Percentiles rank a stretch among this genome's conserved stretches.
Evolutionary conservation across 2,113 vertebrate genomes (phyloP).

Genomic region (Gorsachius goisagi): DNA sequence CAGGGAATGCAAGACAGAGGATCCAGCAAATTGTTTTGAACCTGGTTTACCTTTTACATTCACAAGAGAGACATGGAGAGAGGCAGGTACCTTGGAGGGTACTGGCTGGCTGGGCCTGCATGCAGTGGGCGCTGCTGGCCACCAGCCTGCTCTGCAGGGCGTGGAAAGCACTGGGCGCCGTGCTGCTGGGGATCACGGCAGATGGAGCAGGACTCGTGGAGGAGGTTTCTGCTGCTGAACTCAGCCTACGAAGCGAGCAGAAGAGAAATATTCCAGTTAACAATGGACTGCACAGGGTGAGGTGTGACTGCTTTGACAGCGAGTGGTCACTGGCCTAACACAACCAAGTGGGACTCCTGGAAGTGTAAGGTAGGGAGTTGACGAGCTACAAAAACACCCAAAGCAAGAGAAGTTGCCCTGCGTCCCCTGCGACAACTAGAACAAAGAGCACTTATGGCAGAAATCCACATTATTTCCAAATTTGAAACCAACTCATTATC

Average conservation of each 20-base stretch:
- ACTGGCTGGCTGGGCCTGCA: constrained; percentile 75
- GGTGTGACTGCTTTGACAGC: rapidly evolving
- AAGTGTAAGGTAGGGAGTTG: rapidly evolving
- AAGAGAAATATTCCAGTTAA: background rate
- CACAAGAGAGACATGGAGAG: background rate
- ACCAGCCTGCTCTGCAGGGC: constrained; percentile 85
- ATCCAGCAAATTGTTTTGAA: rapidly evolving
- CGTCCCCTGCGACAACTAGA: background rate
- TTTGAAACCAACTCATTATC: background rate
- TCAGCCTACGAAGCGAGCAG: constrained; percentile 29
- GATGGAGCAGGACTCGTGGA: constrained; percentile 40
- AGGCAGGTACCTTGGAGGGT: constrained; percentile 83
- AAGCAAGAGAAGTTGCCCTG: background rate
- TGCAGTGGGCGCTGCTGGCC: constrained; percentile 70
- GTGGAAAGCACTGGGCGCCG: constrained; percentile 80
- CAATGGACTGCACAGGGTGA: rapidly evolving
- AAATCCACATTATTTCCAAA: background rate
- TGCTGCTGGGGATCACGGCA: constrained; percentile 40
- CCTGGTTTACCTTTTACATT: background rate
- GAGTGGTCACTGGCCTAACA: rapidly evolving
- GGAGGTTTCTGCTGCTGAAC: constrained; percentile 35
- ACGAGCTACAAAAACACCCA: background rate
- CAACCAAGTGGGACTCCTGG: too few relatives aligned
- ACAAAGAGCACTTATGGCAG: background rate
- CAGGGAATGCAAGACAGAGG: too few relatives aligned